Evolutionary conservation across 2,113 vertebrate genomes (phyloP), one percentile per base, ranked within the genome.

Genomic region (Silurus glanis): DNA sequence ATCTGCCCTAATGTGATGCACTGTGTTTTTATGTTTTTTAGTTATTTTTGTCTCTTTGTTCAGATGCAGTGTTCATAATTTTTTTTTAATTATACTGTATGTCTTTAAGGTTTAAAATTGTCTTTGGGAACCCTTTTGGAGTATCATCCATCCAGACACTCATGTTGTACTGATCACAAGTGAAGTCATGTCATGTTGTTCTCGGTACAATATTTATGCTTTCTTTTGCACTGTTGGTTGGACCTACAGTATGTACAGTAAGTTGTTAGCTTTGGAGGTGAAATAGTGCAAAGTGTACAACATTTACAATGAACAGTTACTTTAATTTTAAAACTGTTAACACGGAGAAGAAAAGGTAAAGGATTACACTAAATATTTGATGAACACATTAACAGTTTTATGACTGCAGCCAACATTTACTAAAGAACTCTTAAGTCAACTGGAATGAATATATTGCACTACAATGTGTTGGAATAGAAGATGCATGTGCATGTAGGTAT

Each of bases 341-440:
- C 9, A n/a, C 16, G 8, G n/a, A 56, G 2, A 16, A 19, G 37
- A 37, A 81, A 62, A 28, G 8, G 6, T 82, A 51, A 12, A 82
- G 12, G 47, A 17, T 64, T 59, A 76, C 74, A 76, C 74, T 76
- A 76, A 55, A 76, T 76, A 55, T 53, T 23, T 21, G n/a, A 72
- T 10, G 19, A 72, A 72, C 16, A 71, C 67, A 71, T 71, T 45
- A 72, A 72, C 69, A 1, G 17, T 72, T 72, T 72, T 72, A 37
- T 75, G 49, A 51, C 47, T 23, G 5, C 5, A 56, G 51, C 82
- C 51, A 16, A 71, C 16, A 58, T 37, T 45, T 59, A 45, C 55
- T 71, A 6, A 83, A 45, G 6, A 72, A 53, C 49, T 56, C 14
- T 71, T 83, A 28, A 37, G 23, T 69, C 67, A 66, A 69, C 59